These are phyloP conservation scores for Echinops telfairi DNA, from an alignment of 2,113 vertebrate genomes.

Conservation along the genomic window DNA sequence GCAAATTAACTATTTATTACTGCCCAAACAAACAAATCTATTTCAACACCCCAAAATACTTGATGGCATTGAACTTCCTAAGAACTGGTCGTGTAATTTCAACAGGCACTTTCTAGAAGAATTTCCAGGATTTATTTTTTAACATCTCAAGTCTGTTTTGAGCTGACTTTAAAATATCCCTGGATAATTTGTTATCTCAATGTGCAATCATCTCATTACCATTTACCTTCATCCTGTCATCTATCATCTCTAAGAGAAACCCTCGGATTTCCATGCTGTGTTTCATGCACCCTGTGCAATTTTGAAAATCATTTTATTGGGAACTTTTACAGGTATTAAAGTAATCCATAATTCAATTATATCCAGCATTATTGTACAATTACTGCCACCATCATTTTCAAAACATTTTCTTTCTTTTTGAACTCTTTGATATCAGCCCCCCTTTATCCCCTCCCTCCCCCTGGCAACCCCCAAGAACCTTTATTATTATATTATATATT, in stretches of 20 bases:
- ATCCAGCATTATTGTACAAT: too few relatives aligned
- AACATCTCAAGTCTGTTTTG: neutral
- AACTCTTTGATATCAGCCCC: too few relatives aligned
- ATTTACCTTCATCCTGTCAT: neutral
- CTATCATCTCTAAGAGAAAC: slow-evolving; percentile 12
- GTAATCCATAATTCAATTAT: too few relatives aligned
- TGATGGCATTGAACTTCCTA: neutral
- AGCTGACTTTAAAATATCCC: neutral
- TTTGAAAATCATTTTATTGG: too few relatives aligned
- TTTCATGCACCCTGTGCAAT: neutral
- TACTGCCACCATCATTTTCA: too few relatives aligned
- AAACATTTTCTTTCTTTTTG: too few relatives aligned
- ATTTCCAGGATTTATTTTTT: slow-evolving; percentile 54
- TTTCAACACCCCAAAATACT: neutral
- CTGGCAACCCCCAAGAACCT: too few relatives aligned
- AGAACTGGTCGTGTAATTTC: neutral
- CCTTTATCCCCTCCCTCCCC: too few relatives aligned
- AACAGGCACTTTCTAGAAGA: neutral
- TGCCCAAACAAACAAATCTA: neutral
- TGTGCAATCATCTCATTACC: neutral
- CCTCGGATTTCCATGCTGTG: neutral
- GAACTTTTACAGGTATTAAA: too few relatives aligned
- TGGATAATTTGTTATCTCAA: neutral
- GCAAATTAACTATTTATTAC: neutral
- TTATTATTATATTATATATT: too few relatives aligned